Evolutionary conservation across 2,888 invertebrate species (phyloP).

Genomic region (Mesochorus sp.): DNA sequence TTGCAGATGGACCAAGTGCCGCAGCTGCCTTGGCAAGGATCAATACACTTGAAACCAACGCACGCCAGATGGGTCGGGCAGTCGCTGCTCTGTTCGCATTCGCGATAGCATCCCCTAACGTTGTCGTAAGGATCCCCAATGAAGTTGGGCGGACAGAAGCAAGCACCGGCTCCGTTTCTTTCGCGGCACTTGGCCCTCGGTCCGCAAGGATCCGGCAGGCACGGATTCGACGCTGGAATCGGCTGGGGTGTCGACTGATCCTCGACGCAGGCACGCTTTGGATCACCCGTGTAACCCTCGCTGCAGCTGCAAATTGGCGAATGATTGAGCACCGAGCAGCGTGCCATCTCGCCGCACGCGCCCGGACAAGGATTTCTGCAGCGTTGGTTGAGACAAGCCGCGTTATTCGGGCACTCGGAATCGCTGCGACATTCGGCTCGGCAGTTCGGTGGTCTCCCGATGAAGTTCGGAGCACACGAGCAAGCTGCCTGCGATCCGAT

Average conservation of each 20-base stretch:
- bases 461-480: conserved; percentile 90
- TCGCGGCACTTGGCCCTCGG: conserved; percentile 93
- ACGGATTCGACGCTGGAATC: conserved; percentile 85
- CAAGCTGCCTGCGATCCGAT: conserved; percentile 93
- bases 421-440: conserved; percentile 92
- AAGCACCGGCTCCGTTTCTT: conserved; percentile 92
- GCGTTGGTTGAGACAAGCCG: conserved; percentile 91
- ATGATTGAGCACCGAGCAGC: conserved; percentile 93
- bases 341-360: conserved; percentile 90
- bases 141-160: conserved; percentile 90
- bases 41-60: conserved; percentile 91
- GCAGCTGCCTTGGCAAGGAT: conserved; percentile 93
- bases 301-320: conserved; percentile 91
- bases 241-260: conserved; percentile 70
- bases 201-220: conserved; percentile 92
- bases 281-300: conserved; percentile 92
- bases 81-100: conserved; percentile 91
- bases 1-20: conserved; percentile 91
- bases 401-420: conserved; percentile 91
- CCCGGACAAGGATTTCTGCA: conserved; percentile 93
- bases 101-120: conserved; percentile 87
- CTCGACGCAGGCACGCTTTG: conserved; percentile 84
- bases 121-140: conserved; percentile 92
- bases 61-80: conserved; percentile 90
- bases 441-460: conserved; percentile 93